phyloP scores from a whole-genome alignment of 1,140 invertebrate genomes.

The Schlechtendalia chinensis region DNA sequence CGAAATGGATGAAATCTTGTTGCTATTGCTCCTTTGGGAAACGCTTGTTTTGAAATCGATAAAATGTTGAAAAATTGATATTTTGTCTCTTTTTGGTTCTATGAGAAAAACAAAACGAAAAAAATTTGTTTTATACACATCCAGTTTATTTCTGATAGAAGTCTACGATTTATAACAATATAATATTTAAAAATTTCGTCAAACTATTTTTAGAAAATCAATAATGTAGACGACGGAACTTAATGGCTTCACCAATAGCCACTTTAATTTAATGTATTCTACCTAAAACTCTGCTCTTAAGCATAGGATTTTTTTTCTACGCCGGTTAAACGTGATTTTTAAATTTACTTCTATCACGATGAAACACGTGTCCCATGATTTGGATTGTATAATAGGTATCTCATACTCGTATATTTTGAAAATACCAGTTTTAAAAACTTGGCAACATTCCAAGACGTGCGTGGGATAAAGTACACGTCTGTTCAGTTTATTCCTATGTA shows the following conservation, averaged over 20 bases:
- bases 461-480: background rate
- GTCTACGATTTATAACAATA: constrained; percentile 3
- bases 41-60: background rate
- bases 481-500: background rate
- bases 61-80: constrained; percentile 24
- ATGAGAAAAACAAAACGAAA: background rate
- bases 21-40: background rate
- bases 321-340: constrained; percentile 7
- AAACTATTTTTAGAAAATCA: constrained; percentile 23
- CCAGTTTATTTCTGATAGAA: background rate
- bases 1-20: background rate
- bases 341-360: background rate
- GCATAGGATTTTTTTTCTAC: constrained; percentile 1
- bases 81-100: background rate
- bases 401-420: background rate
- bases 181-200: background rate
- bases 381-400: background rate
- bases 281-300: constrained; percentile 27
- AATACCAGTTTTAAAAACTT: constrained; percentile 28
- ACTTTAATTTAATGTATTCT: constrained; percentile 4
- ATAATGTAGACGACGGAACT: background rate
- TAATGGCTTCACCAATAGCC: constrained; percentile 29
- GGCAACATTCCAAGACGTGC: constrained; percentile 4
- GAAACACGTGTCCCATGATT: background rate
- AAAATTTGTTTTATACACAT: background rate